Evolutionary conservation across 2,113 vertebrate genomes (phyloP), one percentile per base, ranked within the genome.

Genomic region (Hipposideros armiger): DNA sequence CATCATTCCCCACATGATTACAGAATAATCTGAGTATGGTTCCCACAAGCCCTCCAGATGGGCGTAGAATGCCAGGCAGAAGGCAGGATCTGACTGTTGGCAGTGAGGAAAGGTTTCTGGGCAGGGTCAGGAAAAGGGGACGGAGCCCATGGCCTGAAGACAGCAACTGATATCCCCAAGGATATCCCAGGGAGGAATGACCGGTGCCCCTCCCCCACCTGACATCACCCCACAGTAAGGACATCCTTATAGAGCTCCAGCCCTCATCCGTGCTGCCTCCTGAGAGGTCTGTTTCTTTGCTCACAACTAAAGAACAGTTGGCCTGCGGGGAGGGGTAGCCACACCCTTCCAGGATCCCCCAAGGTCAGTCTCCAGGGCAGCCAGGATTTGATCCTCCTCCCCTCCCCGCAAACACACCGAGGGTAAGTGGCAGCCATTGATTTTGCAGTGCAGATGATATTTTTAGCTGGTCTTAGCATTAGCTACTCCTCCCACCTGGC

Each of bases 391-490:
- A 96, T 93, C 94, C 50, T 96, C 95, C n/a, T 60, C 26, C 64
- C 90, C 64, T 16, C 45, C 98, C 96, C 96, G 28, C 60, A 30
- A 66, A 62, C 40, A 2, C 80, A 17, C 40, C 0, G 45, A 87
- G 67, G 84, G 87, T 56, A 76, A 98, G 96, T 0, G 26, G 94
- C 16, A 40, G 20, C 73, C 97, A 98, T 98, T 45, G 97, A 98
- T 98, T 95, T 62, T 97, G 90, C 96, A 97, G 90, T 40, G 52
- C 72, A 42, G 78, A 90, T 54, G 96, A 54, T 98, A 98, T 98
- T 98, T 98, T 98, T 98, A 98, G 98, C 96, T 92, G 62, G 36
- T 66, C 82, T 76, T 64, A 62, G 84, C 94, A 87, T 92, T 90
- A 91, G 92, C 95, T 86, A 20, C 93, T 94, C 83, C 47, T 84